Base-by-base conservation (phyloP, 30 jellyfish, hydroid and myxozoan species). In the Mastigias papua region DNA sequence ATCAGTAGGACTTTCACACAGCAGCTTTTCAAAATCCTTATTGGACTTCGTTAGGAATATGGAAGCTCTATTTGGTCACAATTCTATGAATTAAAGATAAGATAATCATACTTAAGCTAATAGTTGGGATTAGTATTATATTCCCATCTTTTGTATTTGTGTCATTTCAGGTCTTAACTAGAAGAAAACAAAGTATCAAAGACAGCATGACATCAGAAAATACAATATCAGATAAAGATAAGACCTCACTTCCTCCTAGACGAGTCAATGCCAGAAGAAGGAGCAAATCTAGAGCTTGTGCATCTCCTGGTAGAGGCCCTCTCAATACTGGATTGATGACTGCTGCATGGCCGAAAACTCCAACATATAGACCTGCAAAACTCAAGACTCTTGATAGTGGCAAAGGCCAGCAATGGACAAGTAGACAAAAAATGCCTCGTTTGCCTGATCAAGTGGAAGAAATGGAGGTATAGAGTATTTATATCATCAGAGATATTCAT, bases 281-380 rank as follows among this genome's bases (percentile, higher is more conserved):
- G 15, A 85, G 82, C 69, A 85, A 71, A 51, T 72, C 94, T 21
- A 85, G 88, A 64, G 88, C 88, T 1, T 23, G 73, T n/a, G 94
- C 94, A 2, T 85, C 94, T 1, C 94, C 94, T 1, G 94, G 94
- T 23, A 60, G 94, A 72, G 94, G 94, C 19, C 94, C 94, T 15
- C 86, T 85, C 25, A 80, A 85, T 73, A 85, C 61, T 85, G 94
- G 94, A 31, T 58, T 91, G 57, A 75, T 91, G 88, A 85, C 88
- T 78, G 98, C 98, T 4, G 98, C 98, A 34, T 92, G 98, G 98
- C 98, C 98, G 4, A 92, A 87, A 66, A 73, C 97, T 9, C 98
- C 94, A 21, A 22, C 93, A 30, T 72, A 60, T 46, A 46, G 82
- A 48, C 48, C 75, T 20, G 11, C 57, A 3, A 68, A 67, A 27